phyloP scores from a whole-genome alignment of 2,888 invertebrate species.

The Cerastis leucographa region DNA sequence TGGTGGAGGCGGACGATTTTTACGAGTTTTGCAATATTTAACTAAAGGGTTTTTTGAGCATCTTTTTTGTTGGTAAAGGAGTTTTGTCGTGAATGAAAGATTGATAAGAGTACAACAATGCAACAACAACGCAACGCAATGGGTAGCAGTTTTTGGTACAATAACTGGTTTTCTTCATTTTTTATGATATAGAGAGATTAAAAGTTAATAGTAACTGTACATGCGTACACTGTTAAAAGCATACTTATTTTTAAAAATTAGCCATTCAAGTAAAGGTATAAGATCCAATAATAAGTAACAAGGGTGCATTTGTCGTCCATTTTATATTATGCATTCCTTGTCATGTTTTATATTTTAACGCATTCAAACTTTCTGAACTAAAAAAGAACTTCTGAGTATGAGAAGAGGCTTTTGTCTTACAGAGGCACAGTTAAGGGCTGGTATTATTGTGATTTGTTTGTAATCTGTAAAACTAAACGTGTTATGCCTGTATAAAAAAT shows the following conservation, averaged over 20 bases:
- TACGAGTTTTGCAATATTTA: slow-evolving; percentile 46
- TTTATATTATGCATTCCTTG: background rate
- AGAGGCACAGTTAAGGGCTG: too few species aligned
- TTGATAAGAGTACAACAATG: background rate
- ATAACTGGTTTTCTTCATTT: too few species aligned
- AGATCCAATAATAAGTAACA: too few species aligned
- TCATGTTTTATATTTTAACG: background rate
- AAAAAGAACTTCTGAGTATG: background rate
- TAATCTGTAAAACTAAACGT: background rate
- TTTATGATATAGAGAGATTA: background rate
- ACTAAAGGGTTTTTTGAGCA: slow-evolving; percentile 17
- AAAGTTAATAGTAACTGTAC: background rate
- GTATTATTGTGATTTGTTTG: background rate
- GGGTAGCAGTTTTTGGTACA: too few species aligned
- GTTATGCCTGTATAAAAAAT: background rate
- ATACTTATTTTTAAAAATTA: background rate
- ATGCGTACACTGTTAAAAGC: background rate
- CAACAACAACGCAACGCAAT: too few species aligned
- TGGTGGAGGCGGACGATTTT: slow-evolving; percentile 44
- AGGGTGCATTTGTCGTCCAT: background rate
- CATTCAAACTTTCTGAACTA: background rate
- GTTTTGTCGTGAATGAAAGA: background rate
- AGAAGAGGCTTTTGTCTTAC: too few species aligned
- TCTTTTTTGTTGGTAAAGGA: slow-evolving; percentile 16
- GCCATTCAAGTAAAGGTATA: background rate